Percentiles rank a stretch among this genome's conserved stretches.
Conservation (phyloP, 2,888 invertebrate genomes). For the Notodromas monacha region DNA sequence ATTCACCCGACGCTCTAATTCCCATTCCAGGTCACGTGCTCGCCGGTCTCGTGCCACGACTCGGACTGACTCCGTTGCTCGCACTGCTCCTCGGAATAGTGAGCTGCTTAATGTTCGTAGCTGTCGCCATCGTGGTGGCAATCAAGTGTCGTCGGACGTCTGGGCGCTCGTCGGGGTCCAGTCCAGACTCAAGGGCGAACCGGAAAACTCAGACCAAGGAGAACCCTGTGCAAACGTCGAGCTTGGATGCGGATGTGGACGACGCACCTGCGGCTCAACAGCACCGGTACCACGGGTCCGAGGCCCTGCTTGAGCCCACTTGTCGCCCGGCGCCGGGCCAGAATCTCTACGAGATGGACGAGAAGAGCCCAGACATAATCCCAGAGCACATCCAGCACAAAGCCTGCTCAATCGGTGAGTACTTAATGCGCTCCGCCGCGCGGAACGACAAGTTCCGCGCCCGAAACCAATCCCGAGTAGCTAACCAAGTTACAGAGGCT, state of each 20-base stretch:
- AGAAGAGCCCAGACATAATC: constrained; percentile 25
- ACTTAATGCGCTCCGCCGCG: too few relatives aligned
- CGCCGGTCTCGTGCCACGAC: neutral
- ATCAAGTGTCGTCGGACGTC: constrained; percentile 10
- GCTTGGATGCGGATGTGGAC: neutral
- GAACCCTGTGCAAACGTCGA: neutral
- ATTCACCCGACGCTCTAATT: neutral
- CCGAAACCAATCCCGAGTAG: too few relatives aligned
- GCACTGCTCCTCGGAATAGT: constrained; percentile 12
- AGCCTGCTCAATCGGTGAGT: too few relatives aligned
- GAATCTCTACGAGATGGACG: constrained; percentile 19
- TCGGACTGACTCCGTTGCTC: constrained; percentile 11
- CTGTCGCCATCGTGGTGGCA: constrained; percentile 11
- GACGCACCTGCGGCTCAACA: neutral
- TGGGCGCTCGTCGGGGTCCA: neutral
- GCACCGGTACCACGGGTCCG: too few relatives aligned
- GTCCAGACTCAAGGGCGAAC: neutral
- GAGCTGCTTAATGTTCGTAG: constrained; percentile 11
- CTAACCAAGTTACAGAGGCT: too few relatives aligned
- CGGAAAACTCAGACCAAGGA: too few relatives aligned
- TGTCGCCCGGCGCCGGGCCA: too few relatives aligned
- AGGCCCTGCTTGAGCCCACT: too few relatives aligned
- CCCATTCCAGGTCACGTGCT: neutral
- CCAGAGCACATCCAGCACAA: too few relatives aligned
- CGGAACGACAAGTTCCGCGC: too few relatives aligned